Base-by-base conservation (phyloP, 2,113 vertebrate species). In the Ibidorhyncha struthersii region DNA sequence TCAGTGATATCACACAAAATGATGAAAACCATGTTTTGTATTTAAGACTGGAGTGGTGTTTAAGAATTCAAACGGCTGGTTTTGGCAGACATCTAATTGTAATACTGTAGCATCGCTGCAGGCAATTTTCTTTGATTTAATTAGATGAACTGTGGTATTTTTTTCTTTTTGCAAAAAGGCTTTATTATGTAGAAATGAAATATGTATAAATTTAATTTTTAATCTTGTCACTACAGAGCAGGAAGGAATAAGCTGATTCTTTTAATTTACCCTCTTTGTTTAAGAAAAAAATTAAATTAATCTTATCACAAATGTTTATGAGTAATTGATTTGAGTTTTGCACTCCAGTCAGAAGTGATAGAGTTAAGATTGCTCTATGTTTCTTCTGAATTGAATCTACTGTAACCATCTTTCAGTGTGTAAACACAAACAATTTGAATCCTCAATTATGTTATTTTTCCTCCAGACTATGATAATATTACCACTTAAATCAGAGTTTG, bases 191-290 rank as follows among this genome's bases (percentile, higher is more conserved):
- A 98, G 98, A 98, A 98, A 98, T 98, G 97, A 99, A 98, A 98
- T 98, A 98, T 98, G 98, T 98, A 99, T 98, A 98, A 98, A 98
- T 98, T 98, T 98, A 98, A 98, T 98, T 98, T 98, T 98, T 98
- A 98, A 98, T 98, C 98, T 98, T 98, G 98, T 98, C 98, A 98
- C 97, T 98, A 98, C 98, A 98, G 97, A 98, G 97, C 98, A 97
- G 97, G 98, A 98, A 98, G 94, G 96, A 98, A 96, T 97, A 97
- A 98, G 96, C 97, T 97, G 96, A 98, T 98, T 98, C 98, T 98
- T 98, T 98, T 98, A 98, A 98, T 98, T 98, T 98, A 96, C 91
- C 96, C 96, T 98, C 96, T 98, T 98, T 98, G 98, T 98, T 98
- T 98, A 98, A 98, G 96, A 84, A 97, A 97, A 97, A 98, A 98